phyloP scores from a whole-genome alignment of 2,797 vertebrate species.

The Chromobotia macracanthus region DNA sequence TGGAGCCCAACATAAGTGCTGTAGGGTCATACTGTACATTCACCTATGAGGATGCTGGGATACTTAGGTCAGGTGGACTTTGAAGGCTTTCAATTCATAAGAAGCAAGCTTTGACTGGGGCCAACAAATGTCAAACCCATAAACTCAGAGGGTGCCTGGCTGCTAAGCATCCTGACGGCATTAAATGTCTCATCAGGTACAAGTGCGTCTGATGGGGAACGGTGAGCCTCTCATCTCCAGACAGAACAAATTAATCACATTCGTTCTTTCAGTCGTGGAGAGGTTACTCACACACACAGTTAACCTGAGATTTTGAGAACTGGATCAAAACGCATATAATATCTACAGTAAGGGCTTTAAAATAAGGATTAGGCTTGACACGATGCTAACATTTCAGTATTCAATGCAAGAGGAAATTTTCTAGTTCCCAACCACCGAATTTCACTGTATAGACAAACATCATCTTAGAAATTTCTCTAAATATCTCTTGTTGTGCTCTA shows the following conservation, averaged over 20 bases:
- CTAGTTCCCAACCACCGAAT: too few species aligned
- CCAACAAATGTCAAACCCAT: constrained; percentile 26
- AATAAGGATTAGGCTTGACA: not conserved
- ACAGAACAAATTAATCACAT: constrained; percentile 45
- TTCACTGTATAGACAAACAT: not conserved
- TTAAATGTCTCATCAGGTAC: constrained; percentile 45
- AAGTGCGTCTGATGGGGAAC: constrained; percentile 25
- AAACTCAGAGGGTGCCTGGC: constrained; percentile 16
- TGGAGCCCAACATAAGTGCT: not conserved
- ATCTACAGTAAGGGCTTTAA: constrained; percentile 8
- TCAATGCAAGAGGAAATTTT: too few species aligned
- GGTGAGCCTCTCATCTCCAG: constrained; percentile 50
- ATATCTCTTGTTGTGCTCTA: not conserved
- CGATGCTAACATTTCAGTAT: not conserved
- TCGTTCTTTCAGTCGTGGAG: constrained; percentile 58
- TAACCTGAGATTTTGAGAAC: constrained; percentile 42
- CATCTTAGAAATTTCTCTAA: not conserved
- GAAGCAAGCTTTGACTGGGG: constrained; percentile 2
- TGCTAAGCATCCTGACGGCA: constrained; percentile 30
- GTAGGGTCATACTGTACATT: not conserved
- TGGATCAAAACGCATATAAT: constrained; percentile 29
- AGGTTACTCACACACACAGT: constrained; percentile 35
- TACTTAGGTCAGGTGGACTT: constrained; percentile 18
- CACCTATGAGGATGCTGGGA: constrained; percentile 10
- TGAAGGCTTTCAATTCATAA: constrained; percentile 43